Conservation (phyloP, 2,113 vertebrate genomes). For the Amphiprion ocellaris region DNA sequence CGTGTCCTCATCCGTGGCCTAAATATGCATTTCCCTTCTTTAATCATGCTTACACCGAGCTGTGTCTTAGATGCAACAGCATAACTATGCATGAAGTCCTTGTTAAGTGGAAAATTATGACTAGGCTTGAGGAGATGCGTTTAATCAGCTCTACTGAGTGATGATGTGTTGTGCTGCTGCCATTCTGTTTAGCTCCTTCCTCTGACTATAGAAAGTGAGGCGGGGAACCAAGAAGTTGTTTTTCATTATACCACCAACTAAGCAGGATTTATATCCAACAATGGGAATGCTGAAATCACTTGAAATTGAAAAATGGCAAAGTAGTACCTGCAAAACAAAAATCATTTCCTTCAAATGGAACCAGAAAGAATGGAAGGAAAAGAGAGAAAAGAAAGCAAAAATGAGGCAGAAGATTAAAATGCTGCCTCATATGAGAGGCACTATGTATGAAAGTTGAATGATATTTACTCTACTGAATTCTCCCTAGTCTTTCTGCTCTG, state of each 20-base stretch:
- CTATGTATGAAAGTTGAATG: conserved; percentile 87
- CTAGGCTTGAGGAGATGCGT: conserved; percentile 24
- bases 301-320: conserved; percentile 88
- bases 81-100: conserved; percentile 41
- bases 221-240: conserved; percentile 36
- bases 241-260: conserved; percentile 53
- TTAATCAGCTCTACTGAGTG: conserved; percentile 49
- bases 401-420: conserved; percentile 85
- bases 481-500: conserved; percentile 5
- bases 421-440: conserved; percentile 76
- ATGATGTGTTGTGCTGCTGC: conserved; percentile 23
- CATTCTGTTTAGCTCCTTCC: conserved; percentile 13
- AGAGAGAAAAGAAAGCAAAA: conserved; percentile 25
- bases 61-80: conserved; percentile 31
- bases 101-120: conserved; percentile 43
- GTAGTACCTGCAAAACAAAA: conserved; percentile 86
- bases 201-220: conserved; percentile 23
- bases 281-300: conserved; percentile 73
- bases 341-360: conserved; percentile 82
- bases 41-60: conserved; percentile 40
- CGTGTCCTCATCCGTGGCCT: neutral
- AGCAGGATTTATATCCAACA: conserved; percentile 66
- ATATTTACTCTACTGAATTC: conserved; percentile 60
- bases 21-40: conserved; percentile 40
- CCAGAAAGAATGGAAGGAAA: conserved; percentile 58